Conservation (phyloP, 2,113 vertebrate species). For the Hylia prasina region DNA sequence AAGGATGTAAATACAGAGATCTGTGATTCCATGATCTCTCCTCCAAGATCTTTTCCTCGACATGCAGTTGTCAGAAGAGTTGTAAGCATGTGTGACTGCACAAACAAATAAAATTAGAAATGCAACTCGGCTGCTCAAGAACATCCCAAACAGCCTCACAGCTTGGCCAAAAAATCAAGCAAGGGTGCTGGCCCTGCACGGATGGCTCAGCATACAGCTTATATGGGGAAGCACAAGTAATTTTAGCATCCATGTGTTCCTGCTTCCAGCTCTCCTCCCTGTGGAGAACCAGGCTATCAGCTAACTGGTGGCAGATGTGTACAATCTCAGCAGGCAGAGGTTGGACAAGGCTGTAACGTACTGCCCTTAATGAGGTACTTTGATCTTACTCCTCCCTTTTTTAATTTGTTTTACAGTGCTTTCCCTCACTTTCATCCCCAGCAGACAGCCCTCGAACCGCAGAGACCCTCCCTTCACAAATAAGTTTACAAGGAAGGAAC, state of each 20-base stretch:
- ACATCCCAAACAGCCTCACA: accelerated
- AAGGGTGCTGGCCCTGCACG: neutral
- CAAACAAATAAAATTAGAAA: neutral
- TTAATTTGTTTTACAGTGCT: constrained; percentile 40
- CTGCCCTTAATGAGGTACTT: constrained; percentile 38
- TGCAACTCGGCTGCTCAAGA: accelerated
- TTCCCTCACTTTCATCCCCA: neutral
- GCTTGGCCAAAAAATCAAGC: neutral
- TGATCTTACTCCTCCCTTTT: constrained; percentile 47
- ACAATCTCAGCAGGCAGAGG: constrained; percentile 11
- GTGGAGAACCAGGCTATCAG: neutral
- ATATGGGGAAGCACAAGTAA: neutral
- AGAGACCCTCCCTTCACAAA: constrained; percentile 22
- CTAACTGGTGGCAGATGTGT: constrained; percentile 8
- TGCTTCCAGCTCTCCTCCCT: neutral
- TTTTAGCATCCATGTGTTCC: neutral
- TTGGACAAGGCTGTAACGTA: neutral
- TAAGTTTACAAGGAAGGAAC: constrained; percentile 1
- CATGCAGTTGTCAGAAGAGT: neutral
- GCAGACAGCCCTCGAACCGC: neutral
- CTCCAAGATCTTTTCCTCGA: neutral
- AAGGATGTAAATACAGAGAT: neutral
- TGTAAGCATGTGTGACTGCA: neutral
- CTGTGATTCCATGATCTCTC: neutral
- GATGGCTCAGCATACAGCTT: neutral